Evolutionary conservation across 2,888 invertebrate genomes (phyloP), one percentile per base, ranked within the genome.

Genomic region (Rhopalosiphum nymphaeae): DNA sequence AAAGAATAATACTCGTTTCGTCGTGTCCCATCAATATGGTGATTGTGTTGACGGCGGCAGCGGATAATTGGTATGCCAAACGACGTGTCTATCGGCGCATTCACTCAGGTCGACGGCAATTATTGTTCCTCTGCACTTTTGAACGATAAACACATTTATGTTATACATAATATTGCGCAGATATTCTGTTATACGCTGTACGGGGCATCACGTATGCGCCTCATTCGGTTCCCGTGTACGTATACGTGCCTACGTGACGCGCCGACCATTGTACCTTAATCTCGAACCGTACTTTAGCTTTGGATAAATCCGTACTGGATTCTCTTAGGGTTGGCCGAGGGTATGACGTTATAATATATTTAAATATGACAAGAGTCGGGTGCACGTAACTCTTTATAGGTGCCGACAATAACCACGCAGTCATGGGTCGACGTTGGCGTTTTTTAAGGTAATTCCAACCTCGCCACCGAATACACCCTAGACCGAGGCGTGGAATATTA

Each of bases 181-280:
- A 67, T 36, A 67, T 67, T 67, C 36, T n/a, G n/a, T 67, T n/a
- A n/a, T 67, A 36, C 44, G 49, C 25, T 61, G 13, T 46, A 11
- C 61, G 84, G 90, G 3, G 90, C 29, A 90, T 90, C 90, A 94
- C 93, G 89, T 94, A 94, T 90, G 86, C 86, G 57, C 21, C 42
- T 53, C 29, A 36, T 85, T 91, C 61, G 86, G 36, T 61, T 90
- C 21, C 1, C 13, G 86, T 67, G 90, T 49, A 53, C 36, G 49
- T 90, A 49, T 9, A 29, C 10, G 36, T 86, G 94, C 93, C 85
- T 93, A 93, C 93, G 93, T 93, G 93, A 93, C 61, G 90, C 61
- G 90, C 93, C 93, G 84, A 36, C 86, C 86, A 2, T 42, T 42
- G 53, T 36, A 93, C 93, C 84, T 87, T 36, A 92, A 87, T 44